phyloP scores from a whole-genome alignment of 2,113 vertebrate species.

The Trinectes maculatus region DNA sequence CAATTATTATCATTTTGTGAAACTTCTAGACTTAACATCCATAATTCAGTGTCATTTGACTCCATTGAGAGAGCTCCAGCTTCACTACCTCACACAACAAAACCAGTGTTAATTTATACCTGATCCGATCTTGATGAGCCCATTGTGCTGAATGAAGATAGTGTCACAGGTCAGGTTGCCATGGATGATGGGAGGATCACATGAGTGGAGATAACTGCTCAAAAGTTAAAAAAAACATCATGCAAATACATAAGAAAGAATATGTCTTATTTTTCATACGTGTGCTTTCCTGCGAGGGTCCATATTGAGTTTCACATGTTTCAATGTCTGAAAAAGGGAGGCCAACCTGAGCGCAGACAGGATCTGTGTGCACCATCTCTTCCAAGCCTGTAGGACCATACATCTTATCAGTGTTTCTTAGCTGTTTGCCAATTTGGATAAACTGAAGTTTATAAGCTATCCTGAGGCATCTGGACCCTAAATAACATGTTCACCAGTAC shows the following conservation, averaged over 20 bases:
- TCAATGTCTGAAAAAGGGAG: not conserved
- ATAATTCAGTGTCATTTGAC: constrained; percentile 35
- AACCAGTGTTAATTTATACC: constrained; percentile 76
- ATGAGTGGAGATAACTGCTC: constrained; percentile 78
- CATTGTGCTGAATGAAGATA: constrained; percentile 99
- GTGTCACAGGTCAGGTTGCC: constrained; percentile 95
- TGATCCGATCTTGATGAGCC: constrained; percentile 98
- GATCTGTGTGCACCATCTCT: constrained; percentile 98
- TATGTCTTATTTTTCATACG: not conserved
- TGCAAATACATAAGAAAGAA: not conserved
- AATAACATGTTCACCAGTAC: not conserved
- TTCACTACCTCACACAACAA: constrained; percentile 10
- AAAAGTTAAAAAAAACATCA: constrained; percentile 3
- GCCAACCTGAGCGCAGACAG: constrained; percentile 94
- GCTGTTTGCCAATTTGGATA: not conserved
- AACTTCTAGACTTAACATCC: constrained; percentile 8
- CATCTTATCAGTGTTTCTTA: constrained; percentile 21
- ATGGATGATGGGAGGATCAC: constrained; percentile 81
- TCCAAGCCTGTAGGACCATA: constrained; percentile 89
- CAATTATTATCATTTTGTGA: not conserved
- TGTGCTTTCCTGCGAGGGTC: not conserved
- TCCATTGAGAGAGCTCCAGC: not conserved
- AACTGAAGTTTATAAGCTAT: not conserved
- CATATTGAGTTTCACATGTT: not conserved
- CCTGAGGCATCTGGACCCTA: not conserved